These are phyloP conservation scores for Margarornis squamiger DNA, from an alignment of 2,797 vertebrate genomes.

Conservation along the genomic window DNA sequence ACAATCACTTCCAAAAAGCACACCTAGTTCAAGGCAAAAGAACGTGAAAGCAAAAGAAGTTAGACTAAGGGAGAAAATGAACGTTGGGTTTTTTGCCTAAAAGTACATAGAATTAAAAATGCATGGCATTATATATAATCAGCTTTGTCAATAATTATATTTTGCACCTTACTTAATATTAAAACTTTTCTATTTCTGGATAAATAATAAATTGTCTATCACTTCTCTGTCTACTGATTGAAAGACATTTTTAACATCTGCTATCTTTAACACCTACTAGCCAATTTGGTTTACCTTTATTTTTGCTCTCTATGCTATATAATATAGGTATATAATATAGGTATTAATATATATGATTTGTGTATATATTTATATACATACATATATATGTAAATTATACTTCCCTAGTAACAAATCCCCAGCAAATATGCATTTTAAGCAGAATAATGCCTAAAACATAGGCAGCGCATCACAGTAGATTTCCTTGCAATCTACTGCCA, in stretches of 20 bases:
- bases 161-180: neutral
- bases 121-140: neutral
- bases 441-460: neutral
- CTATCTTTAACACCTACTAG: neutral
- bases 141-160: neutral
- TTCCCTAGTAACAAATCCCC: neutral
- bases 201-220: neutral
- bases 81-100: neutral
- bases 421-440: neutral
- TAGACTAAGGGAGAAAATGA: neutral
- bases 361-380: neutral
- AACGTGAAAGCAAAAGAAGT: neutral
- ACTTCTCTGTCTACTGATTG: neutral
- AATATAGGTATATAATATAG: no score
- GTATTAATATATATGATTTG: neutral
- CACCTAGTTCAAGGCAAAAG: neutral
- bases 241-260: neutral
- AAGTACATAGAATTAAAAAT: neutral
- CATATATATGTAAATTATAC: neutral
- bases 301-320: neutral
- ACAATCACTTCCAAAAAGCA: neutral
- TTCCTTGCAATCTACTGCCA: neutral
- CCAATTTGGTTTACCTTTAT: neutral
- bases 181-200: neutral
- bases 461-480: neutral